phyloP scores from a whole-genome alignment of 2,113 vertebrate genomes.

The rat (Rattus norvegicus) region DNA sequence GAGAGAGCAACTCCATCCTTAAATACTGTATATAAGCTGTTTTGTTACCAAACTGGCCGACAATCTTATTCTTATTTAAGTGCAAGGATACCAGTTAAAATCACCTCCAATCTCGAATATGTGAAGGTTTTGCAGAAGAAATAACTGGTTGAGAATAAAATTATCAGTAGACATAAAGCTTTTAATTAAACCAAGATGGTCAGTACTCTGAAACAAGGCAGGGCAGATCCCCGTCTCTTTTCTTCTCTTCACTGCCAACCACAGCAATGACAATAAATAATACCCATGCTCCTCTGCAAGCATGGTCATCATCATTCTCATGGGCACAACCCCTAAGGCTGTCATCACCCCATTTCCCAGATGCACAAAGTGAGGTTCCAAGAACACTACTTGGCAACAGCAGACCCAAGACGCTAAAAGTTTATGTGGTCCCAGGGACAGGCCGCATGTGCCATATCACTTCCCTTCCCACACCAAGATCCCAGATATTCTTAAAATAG shows the following conservation, averaged over 20 bases:
- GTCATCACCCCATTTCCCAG: neutral
- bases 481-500: neutral
- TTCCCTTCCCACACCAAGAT: neutral
- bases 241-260: neutral
- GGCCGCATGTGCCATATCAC: neutral
- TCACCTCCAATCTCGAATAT: neutral
- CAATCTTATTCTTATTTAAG: neutral
- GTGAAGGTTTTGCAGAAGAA: neutral
- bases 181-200: neutral
- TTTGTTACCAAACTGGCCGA: neutral
- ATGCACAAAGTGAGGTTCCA: neutral
- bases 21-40: neutral
- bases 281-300: neutral
- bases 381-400: neutral
- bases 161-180: neutral
- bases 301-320: neutral
- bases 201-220: neutral
- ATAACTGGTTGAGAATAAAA: neutral
- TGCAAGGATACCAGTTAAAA: neutral
- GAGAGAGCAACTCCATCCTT: neutral
- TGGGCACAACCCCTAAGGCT: neutral
- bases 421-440: neutral
- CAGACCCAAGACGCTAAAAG: too few species aligned
- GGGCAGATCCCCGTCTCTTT: neutral
- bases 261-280: neutral